These are phyloP conservation scores for Platyscapa corneri DNA, from an alignment of 1,140 invertebrate species.

Conservation along the genomic window DNA sequence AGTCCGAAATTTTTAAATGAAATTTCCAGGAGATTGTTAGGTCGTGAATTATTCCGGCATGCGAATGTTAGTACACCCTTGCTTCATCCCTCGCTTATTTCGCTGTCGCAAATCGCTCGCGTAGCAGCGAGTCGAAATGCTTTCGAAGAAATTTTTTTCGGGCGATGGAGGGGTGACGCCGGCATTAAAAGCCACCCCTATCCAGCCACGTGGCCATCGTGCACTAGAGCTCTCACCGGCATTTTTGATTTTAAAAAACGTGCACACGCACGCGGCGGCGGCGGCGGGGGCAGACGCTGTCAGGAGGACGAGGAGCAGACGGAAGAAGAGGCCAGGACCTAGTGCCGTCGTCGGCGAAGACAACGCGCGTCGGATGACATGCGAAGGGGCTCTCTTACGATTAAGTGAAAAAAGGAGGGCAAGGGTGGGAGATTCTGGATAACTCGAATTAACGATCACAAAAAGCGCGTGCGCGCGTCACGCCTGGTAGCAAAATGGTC, in stretches of 20 bases:
- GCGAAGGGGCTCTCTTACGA: neutral
- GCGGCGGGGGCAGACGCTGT: slow-evolving; percentile 50
- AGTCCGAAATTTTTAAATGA: neutral
- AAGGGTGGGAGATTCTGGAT: slow-evolving; percentile 25
- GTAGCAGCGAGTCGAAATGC: slow-evolving; percentile 1
- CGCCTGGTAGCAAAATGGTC: slow-evolving; percentile 72
- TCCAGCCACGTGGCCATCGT: slow-evolving; percentile 67
- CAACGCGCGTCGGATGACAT: slow-evolving; percentile 2
- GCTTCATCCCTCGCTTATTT: neutral
- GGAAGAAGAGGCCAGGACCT: slow-evolving; percentile 39
- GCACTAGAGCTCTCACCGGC: slow-evolving; percentile 50
- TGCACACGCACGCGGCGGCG: slow-evolving; percentile 59
- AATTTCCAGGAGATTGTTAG: slow-evolving; percentile 1
- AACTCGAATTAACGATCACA: slow-evolving; percentile 70
- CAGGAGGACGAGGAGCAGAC: slow-evolving; percentile 58
- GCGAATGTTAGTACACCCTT: slow-evolving; percentile 1
- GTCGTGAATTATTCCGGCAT: neutral
- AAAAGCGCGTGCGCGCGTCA: slow-evolving; percentile 66
- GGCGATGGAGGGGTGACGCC: slow-evolving; percentile 3
- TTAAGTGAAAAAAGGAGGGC: slow-evolving; percentile 33
- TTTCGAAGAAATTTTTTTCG: neutral
- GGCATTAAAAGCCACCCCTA: slow-evolving; percentile 67
- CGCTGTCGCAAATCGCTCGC: slow-evolving; percentile 27
- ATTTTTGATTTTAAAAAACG: slow-evolving; percentile 68
- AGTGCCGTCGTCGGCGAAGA: neutral